Conservation (phyloP, 1,140 invertebrate genomes). For the Coelopa frigida region DNA sequence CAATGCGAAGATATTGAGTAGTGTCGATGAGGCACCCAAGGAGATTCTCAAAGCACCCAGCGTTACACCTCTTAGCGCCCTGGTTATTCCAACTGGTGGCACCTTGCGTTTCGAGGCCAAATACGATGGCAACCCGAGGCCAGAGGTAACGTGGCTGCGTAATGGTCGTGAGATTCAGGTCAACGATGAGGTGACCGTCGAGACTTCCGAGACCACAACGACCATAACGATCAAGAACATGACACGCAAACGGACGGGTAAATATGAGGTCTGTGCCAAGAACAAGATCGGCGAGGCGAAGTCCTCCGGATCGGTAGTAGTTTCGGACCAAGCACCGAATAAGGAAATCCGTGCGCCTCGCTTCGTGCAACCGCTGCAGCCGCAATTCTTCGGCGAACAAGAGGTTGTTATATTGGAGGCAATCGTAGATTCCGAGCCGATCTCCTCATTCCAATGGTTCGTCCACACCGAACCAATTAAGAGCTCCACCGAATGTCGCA, state of each 20-base stretch:
- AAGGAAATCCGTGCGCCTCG: constrained; percentile 60
- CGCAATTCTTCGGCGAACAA: constrained; percentile 62
- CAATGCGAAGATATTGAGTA: constrained; percentile 52
- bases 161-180: constrained; percentile 73
- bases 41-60: constrained; percentile 57
- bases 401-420: constrained; percentile 75
- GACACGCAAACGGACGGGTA: constrained; percentile 69
- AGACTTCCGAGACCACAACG: constrained; percentile 58
- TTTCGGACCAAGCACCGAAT: constrained; percentile 52
- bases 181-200: constrained; percentile 58
- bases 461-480: constrained; percentile 57
- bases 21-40: constrained; percentile 48
- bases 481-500: constrained; percentile 57
- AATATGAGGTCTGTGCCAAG: constrained; percentile 73
- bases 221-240: constrained; percentile 62
- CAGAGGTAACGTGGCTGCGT: constrained; percentile 78
- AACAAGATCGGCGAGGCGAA: constrained; percentile 70
- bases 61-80: constrained; percentile 61
- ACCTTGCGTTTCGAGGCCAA: constrained; percentile 58
- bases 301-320: constrained; percentile 66
- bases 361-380: constrained; percentile 64
- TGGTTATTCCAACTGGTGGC: constrained; percentile 54
- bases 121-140: constrained; percentile 63
- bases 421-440: constrained; percentile 65
- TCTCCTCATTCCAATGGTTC: constrained; percentile 82